These are phyloP conservation scores for Glossophaga mutica DNA, from an alignment of 2,797 vertebrate species.

Conservation along the genomic window DNA sequence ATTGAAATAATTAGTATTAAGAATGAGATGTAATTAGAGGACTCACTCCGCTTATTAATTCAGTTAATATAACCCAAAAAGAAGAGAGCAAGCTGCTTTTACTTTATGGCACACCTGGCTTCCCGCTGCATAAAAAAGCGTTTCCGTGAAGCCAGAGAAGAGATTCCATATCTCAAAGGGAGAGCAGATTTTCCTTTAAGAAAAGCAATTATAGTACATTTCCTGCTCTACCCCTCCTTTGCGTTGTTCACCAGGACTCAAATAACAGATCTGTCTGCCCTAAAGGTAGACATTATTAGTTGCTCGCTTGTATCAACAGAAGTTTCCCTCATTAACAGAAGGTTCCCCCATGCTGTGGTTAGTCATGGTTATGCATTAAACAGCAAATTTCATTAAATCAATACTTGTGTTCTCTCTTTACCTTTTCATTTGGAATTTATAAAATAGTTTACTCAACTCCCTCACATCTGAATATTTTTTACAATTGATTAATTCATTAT, in stretches of 20 bases:
- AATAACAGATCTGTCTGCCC: constrained; percentile 69
- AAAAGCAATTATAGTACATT: background rate
- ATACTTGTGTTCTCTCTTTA: constrained; percentile 43
- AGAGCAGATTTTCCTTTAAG: constrained; percentile 50
- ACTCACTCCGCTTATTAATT: constrained; percentile 1
- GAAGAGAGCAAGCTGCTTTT: background rate
- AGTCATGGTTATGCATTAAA: constrained; percentile 64
- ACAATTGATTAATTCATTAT: constrained; percentile 39
- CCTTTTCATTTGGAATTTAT: constrained; percentile 50
- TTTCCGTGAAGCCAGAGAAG: background rate
- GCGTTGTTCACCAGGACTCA: constrained; percentile 51
- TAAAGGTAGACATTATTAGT: constrained; percentile 66
- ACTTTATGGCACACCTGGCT: background rate
- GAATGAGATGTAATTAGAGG: background rate
- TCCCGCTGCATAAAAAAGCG: background rate
- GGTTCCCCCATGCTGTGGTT: constrained; percentile 61
- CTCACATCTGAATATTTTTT: constrained; percentile 37
- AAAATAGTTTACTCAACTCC: background rate
- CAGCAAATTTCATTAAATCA: constrained; percentile 54
- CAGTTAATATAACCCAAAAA: background rate
- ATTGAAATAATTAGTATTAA: constrained; percentile 44
- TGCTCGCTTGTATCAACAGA: constrained; percentile 59
- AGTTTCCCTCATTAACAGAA: constrained; percentile 70
- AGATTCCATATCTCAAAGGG: background rate
- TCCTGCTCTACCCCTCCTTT: background rate